Evolutionary conservation across 2,797 vertebrate genomes (phyloP).

Genomic region (Sylvia borin): DNA sequence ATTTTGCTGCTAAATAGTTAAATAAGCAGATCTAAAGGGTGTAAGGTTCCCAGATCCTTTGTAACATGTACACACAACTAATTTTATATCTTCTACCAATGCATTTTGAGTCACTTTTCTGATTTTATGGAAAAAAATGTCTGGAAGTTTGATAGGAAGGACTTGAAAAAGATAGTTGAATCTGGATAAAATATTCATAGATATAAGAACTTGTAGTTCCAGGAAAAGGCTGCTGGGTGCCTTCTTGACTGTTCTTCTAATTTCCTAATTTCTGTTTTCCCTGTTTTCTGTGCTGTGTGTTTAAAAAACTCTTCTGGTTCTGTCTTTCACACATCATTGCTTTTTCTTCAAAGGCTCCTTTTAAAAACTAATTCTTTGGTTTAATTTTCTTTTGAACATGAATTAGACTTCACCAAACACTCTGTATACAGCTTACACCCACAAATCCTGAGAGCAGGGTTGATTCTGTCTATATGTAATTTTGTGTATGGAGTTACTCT

Average conservation of each 20-base stretch:
- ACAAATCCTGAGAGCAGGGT: neutral
- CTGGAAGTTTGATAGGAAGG: conserved; percentile 70
- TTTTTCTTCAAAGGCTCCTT: conserved; percentile 77
- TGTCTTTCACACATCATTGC: conserved; percentile 78
- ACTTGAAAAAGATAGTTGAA: conserved; percentile 73
- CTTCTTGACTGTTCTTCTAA: conserved; percentile 70
- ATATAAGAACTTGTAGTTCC: conserved; percentile 55
- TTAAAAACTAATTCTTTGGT: conserved; percentile 76
- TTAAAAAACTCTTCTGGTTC: conserved; percentile 77
- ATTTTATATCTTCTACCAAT: conserved; percentile 65
- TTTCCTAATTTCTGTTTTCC: conserved; percentile 74
- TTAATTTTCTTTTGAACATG: conserved; percentile 77
- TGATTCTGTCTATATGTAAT: conserved; percentile 20
- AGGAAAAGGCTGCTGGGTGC: conserved; percentile 64
- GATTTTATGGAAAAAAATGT: conserved; percentile 70
- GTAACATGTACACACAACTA: conserved; percentile 41
- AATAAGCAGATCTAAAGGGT: conserved; percentile 57
- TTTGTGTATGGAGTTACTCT: neutral
- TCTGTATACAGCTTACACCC: conserved; percentile 48
- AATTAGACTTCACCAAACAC: conserved; percentile 73
- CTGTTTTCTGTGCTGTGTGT: conserved; percentile 65
- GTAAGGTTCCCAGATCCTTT: conserved; percentile 57
- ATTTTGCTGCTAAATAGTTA: conserved; percentile 65
- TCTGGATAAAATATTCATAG: conserved; percentile 71
- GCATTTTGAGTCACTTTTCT: conserved; percentile 54